Percentiles rank a stretch among this genome's conserved stretches.
These are phyloP conservation scores for Melitaea cinxia DNA, from an alignment of 1,140 invertebrate genomes.

Conservation along the genomic window DNA sequence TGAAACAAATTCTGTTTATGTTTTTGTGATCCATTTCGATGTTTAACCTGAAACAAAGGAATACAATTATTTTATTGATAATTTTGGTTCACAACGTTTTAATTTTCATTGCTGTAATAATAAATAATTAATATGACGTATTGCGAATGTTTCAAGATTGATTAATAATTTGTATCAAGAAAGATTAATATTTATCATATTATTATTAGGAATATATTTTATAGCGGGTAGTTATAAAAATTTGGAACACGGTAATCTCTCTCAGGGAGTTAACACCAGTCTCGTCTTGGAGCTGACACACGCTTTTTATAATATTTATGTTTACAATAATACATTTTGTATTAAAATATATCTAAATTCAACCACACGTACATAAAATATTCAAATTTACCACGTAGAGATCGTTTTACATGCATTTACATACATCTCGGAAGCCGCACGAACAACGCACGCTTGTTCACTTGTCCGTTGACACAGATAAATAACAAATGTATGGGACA, in stretches of 20 bases:
- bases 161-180: no score
- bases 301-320: no score
- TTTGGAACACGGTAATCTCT: no score
- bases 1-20: slow-evolving; percentile 12
- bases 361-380: slow-evolving; percentile 3
- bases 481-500: neutral
- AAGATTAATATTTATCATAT: no score
- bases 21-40: slow-evolving; percentile 28
- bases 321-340: neutral
- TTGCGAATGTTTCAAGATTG: no score
- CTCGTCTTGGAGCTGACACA: no score
- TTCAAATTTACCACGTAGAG: slow-evolving; percentile 5
- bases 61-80: neutral
- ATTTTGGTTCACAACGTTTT: no score
- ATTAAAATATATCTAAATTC: slow-evolving; percentile 2
- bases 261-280: no score
- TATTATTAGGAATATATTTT: no score
- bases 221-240: no score
- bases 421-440: slow-evolving; percentile 29
- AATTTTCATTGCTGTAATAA: no score
- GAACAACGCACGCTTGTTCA: slow-evolving; percentile 3
- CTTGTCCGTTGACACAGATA: slow-evolving; percentile 34
- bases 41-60: slow-evolving; percentile 28
- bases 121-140: no score
- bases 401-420: slow-evolving; percentile 29